Base-by-base conservation (phyloP, 2,797 vertebrate species). In the Florisuga fusca region DNA sequence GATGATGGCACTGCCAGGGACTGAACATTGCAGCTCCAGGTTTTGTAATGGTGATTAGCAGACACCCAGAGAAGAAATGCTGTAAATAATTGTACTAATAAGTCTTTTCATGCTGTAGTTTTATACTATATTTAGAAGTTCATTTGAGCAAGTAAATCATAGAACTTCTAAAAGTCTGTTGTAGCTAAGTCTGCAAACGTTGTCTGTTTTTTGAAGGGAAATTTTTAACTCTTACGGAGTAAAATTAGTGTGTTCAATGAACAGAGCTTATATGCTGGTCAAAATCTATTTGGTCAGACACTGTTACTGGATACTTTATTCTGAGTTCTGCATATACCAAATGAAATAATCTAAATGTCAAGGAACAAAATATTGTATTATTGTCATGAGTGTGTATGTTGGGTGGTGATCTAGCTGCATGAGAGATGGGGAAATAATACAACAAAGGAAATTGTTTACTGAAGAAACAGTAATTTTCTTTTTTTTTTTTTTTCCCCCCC, bases 221-320 rank as follows among this genome's bases (percentile, higher is more conserved):
- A 43, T 36, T 23, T 83, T 64, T 80, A 64, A 69, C 66, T 81
- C 81, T 88, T 53, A 26, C 0, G 4, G 43, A 72, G 72, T 83
- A 83, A 89, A 85, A 89, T n/a, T 4, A 77, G 54, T 79, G 84
- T 91, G 66, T 95, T 93, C 64, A 93, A 12, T 85, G 92, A 95
- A 85, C 84, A 68, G 2, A 31, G 62, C 48, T 81, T 75, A 71
- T 9, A 41, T 7, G 46, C 19, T 5, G 46, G 29, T 85, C 5
- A 6, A 69, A 92, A 38, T 75, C 19, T 68, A 2, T 48, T 61
- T 69, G 53, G 58, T 77, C 81, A 54, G 78, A 48, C 38, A 15
- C 63, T 74, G 72, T 7, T 64, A 43, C 6, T 7, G 58, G 76
- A 51, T 1, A 4, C 61, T 80, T 81, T 87, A 80, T 79, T 94